These are phyloP conservation scores for Willowsia nigromaculata DNA, from an alignment of 2,888 invertebrate species.

Conservation along the genomic window DNA sequence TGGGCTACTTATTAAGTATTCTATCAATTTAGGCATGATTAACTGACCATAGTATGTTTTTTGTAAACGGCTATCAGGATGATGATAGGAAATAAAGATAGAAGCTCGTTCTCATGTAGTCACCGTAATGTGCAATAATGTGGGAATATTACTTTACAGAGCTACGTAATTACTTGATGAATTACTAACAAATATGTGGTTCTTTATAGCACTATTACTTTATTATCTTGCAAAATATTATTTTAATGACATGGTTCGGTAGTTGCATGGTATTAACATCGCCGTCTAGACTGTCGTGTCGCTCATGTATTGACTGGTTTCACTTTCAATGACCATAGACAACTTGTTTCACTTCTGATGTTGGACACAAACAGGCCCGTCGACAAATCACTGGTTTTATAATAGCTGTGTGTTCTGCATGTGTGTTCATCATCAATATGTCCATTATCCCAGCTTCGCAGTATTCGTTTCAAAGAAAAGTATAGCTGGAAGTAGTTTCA, in stretches of 20 bases:
- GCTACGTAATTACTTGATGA: slow-evolving; percentile 51
- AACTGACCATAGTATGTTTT: background rate
- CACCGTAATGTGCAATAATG: slow-evolving; percentile 17
- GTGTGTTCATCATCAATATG: background rate
- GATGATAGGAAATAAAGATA: slow-evolving; percentile 30
- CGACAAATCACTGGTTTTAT: slow-evolving; percentile 24
- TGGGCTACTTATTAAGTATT: background rate
- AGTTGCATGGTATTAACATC: background rate
- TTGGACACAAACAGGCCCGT: slow-evolving; percentile 5
- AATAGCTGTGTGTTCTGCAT: background rate
- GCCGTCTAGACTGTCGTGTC: background rate
- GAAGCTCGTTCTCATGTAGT: background rate
- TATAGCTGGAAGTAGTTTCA: too few relatives aligned
- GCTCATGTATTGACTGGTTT: slow-evolving; percentile 41
- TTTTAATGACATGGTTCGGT: slow-evolving; percentile 52
- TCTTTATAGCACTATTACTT: slow-evolving; percentile 48
- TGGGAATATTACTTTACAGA: slow-evolving; percentile 9
- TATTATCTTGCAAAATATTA: slow-evolving; percentile 54
- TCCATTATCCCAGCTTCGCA: background rate
- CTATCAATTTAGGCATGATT: background rate
- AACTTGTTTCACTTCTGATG: background rate
- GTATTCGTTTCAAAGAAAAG: background rate
- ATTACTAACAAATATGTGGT: slow-evolving; percentile 32
- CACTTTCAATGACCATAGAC: background rate
- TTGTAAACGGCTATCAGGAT: slow-evolving; percentile 10